Percentiles rank a stretch among this genome's conserved stretches.
Evolutionary conservation across 37 sponge, comb jelly and placozoan species (phyloP).

Genomic region (Crambe crambe): DNA sequence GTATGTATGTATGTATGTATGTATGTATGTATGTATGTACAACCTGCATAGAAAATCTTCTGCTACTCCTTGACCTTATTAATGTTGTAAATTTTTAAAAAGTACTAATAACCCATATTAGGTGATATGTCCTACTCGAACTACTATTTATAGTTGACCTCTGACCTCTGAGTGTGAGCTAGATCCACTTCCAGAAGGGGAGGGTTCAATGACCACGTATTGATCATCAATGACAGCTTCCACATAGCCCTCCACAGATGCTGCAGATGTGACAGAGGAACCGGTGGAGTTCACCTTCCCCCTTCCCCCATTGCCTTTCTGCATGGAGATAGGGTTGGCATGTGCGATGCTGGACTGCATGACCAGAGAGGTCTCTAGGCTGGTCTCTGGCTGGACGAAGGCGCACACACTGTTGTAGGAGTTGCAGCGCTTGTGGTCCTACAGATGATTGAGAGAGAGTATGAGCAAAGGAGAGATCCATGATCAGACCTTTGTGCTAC

Average conservation of each 20-base stretch:
- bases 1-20: too few species aligned
- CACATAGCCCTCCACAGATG: conserved; percentile 1
- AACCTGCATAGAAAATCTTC: too few species aligned
- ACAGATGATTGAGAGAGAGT: conserved; percentile 14
- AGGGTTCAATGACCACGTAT: conserved; percentile 50
- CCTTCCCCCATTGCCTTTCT: not conserved
- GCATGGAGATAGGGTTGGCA: not conserved
- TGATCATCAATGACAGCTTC: conserved; percentile 23
- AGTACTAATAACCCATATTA: too few species aligned
- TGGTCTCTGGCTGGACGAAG: conserved; percentile 47
- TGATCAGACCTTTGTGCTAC: too few species aligned
- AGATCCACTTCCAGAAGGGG: conserved; percentile 5
- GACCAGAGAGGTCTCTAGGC: conserved; percentile 24
- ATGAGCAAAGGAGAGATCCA: conserved; percentile 32
- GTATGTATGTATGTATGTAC: too few species aligned
- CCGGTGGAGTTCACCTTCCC: conserved; percentile 45
- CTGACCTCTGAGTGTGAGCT: not conserved
- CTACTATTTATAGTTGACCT: not conserved
- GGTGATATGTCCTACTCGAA: too few species aligned
- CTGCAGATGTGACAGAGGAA: not conserved
- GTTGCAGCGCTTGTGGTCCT: conserved; percentile 12
- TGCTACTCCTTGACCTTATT: too few species aligned
- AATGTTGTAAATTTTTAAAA: too few species aligned
- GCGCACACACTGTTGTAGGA: conserved; percentile 25
- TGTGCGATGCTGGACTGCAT: not conserved